Base-by-base conservation (phyloP, 2,888 invertebrate genomes). In the Lypha dubia region DNA sequence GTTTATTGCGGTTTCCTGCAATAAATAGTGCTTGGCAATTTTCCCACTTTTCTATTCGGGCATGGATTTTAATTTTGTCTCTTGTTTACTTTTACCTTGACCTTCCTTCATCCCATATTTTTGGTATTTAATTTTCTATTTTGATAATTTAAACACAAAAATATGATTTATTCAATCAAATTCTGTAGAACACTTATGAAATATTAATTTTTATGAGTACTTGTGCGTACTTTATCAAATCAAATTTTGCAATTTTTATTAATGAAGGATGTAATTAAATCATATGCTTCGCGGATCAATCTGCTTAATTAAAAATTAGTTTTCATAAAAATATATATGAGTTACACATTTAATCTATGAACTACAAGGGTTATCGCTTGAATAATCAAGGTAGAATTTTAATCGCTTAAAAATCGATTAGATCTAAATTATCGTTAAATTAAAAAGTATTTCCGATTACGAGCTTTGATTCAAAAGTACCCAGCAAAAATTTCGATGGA, bases 11-110 rank as follows among this genome's bases (percentile, higher is more conserved):
- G 7, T 53, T 24, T 11, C 24, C 53, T 24, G 20, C 22, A 24
- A 24, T 15, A 28, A 13, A 24, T 15, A 1, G 3, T 53, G 17
- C 53, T 15, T 53, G 53, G 24, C 22, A 20, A 22, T 22, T 9
- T 51, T 20, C 22, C 32, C 58, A 20, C 17, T 28, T n/a, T 9
- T 32, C 24, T 58, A 32, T 32, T 58, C n/a, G 28, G 28, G 28
- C 28, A 28, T 28, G 28, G 28, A 28, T 4, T 28, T 28, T 28
- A 28, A 5, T 2, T 28, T 28, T 28, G 28, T 28, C 28, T 28
- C 28, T 28, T 28, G 28, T 28, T 28, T 28, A 28, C 28, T 28
- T 28, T 28, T 58, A 32, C 58, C 58, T 60, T 60, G 58, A 38
- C 58, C 58, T 60, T 38, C 58, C 58, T 60, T 38, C 20, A 60